Conservation (phyloP, 2,113 vertebrate genomes). For the Neotragus pygmaeus region DNA sequence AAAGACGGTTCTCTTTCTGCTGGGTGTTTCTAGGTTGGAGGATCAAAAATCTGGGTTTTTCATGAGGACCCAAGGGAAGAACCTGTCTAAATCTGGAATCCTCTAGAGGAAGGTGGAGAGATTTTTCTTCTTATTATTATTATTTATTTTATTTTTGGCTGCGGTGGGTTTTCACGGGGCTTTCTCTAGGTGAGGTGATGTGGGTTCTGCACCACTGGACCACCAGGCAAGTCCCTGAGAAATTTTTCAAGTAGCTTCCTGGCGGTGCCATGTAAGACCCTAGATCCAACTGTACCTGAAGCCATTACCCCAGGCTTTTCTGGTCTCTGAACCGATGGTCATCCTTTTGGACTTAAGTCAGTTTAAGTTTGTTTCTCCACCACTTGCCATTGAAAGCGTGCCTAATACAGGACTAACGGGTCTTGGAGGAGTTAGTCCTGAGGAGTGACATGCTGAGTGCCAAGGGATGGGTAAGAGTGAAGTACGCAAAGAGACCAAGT, state of each 20-base stretch:
- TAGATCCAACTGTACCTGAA: background rate
- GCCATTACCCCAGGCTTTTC: background rate
- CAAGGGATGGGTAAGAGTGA: background rate
- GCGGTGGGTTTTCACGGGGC: background rate
- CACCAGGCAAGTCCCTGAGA: background rate
- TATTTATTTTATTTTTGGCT: background rate
- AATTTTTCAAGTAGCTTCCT: background rate
- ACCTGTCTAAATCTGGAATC: background rate
- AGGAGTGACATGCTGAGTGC: background rate
- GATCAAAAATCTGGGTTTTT: background rate
- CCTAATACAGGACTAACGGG: background rate
- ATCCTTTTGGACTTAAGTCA: background rate
- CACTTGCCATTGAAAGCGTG: background rate
- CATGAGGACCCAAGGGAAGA: background rate
- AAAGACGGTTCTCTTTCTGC: background rate
- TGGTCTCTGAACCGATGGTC: background rate
- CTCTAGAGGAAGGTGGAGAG: background rate
- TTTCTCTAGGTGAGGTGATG: background rate
- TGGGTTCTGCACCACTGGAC: background rate
- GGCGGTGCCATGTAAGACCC: background rate
- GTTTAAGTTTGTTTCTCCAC: background rate
- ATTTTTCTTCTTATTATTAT: background rate
- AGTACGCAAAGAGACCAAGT: background rate
- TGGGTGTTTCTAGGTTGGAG: background rate
- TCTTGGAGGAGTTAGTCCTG: background rate